Base-by-base conservation (phyloP, 2,113 vertebrate genomes). In the Silurus glanis region DNA sequence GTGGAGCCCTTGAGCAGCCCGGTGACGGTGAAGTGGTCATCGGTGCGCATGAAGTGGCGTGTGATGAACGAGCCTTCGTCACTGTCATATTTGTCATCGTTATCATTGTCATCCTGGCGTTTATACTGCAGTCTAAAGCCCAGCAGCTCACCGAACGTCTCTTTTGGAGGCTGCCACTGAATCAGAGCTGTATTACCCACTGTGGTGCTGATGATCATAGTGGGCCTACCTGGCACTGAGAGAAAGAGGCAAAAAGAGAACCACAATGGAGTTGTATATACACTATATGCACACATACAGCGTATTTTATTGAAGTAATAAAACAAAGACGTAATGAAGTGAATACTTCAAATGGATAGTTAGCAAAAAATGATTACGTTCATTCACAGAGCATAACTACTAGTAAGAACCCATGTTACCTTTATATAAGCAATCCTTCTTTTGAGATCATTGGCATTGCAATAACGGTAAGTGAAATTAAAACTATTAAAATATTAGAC, bases 181-280 rank as follows among this genome's bases (percentile, higher is more conserved):
- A 99, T 96, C 87, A 99, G 94, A 2, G 98, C 98, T 0, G 98
- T 99, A 93, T 97, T 98, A 91, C 97, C 97, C 79, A 96, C 95
- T n/a, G 98, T 98, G 89, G 97, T 96, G 93, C 97, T 99, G 93
- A 99, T 97, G 96, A 97, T 97, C 97, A 99, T 97, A 84, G 95
- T 97, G 90, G 98, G 97, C 88, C 95, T 97, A 85, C 96, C 97
- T 71, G 97, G 98, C 87, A 99, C 98, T 99, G 92, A 47, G 3
- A 19, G 25, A 9, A 14, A 71, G 25, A 51, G 10, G 62, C 58
- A 80, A 6, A 67, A 55, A 51, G 59, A 79, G 16, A 74, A 16
- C 28, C 66, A 58, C n/a, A 55, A 14, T 74, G 8, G 19, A 49
- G 45, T 19, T 49, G 71, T 49, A 23, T 49, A 21, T 12, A 49